These are phyloP conservation scores for Trichopria drosophilae DNA, from an alignment of 2,888 invertebrate species.

Conservation along the genomic window DNA sequence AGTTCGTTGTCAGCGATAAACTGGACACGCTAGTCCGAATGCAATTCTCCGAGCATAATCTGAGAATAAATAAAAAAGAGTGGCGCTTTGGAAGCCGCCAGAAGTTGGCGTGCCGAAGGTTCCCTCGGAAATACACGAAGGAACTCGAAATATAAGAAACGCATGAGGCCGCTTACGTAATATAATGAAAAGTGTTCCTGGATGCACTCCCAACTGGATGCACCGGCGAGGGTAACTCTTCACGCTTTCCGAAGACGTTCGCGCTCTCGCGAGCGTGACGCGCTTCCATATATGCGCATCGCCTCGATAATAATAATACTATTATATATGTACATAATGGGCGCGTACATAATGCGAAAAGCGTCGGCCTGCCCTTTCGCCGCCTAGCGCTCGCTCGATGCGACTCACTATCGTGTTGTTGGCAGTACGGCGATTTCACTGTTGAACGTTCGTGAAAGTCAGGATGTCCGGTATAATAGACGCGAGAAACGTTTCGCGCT, in stretches of 20 bases:
- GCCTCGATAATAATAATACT: conserved; percentile 6
- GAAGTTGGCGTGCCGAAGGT: no score
- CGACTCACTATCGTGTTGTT: conserved; percentile 19
- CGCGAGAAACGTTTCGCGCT: conserved; percentile 28
- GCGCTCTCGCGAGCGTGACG: conserved; percentile 47
- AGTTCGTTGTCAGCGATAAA: no score
- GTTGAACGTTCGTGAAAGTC: conserved; percentile 42
- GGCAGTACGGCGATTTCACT: conserved; percentile 41
- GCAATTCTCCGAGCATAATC: no score
- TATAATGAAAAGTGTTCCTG: conserved; percentile 32
- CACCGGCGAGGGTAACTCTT: no score
- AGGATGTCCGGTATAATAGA: conserved; percentile 40
- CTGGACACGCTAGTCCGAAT: no score
- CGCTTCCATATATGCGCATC: conserved; percentile 28
- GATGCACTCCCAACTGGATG: no score
- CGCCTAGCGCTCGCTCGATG: no score
- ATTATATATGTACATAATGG: not conserved
- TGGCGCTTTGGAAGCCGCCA: no score
- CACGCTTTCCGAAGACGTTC: conserved; percentile 55
- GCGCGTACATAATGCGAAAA: conserved; percentile 24
- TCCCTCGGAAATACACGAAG: no score
- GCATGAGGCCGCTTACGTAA: no score
- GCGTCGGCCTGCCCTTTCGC: conserved; percentile 21
- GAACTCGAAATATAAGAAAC: no score
- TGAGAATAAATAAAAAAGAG: no score